These are phyloP conservation scores for Sturnus vulgaris DNA, from an alignment of 2,113 vertebrate species.

Conservation along the genomic window DNA sequence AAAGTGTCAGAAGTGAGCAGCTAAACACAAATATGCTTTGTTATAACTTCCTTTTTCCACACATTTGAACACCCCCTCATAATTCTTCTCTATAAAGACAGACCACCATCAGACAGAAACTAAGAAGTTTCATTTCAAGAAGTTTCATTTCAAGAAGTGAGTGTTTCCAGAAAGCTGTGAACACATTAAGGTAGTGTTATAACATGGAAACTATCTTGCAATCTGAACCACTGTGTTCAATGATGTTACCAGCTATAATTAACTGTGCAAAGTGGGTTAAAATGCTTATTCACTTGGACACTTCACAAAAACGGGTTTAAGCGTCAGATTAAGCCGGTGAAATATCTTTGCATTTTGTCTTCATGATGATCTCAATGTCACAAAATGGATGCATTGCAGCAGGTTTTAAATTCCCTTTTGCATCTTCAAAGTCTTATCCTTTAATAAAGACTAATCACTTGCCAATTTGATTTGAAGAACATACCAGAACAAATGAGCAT, in stretches of 20 bases:
- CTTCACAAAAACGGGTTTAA: neutral
- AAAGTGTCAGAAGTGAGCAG: neutral
- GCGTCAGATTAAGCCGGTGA: neutral
- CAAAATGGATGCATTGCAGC: neutral
- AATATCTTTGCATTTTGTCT: neutral
- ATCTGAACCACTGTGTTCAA: neutral
- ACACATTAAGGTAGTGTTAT: neutral
- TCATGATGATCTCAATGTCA: neutral
- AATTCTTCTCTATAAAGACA: neutral
- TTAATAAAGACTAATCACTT: slow-evolving; percentile 8
- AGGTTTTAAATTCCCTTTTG: neutral
- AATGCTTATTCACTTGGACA: neutral
- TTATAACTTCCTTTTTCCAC: neutral
- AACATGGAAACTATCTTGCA: slow-evolving; percentile 15
- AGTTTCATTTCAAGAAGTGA: slow-evolving; percentile 20
- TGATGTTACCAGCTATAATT: slow-evolving; percentile 20
- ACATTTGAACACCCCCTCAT: neutral
- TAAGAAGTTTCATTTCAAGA: neutral
- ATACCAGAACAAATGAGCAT: neutral
- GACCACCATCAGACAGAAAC: neutral
- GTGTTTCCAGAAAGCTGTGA: neutral
- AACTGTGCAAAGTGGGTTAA: neutral
- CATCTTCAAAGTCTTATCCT: neutral
- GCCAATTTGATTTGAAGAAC: neutral
- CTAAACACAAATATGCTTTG: neutral